Percentiles rank a stretch among this genome's conserved stretches.
These are phyloP conservation scores for Anhinga rufa DNA, from an alignment of 2,113 vertebrate genomes.

Conservation along the genomic window DNA sequence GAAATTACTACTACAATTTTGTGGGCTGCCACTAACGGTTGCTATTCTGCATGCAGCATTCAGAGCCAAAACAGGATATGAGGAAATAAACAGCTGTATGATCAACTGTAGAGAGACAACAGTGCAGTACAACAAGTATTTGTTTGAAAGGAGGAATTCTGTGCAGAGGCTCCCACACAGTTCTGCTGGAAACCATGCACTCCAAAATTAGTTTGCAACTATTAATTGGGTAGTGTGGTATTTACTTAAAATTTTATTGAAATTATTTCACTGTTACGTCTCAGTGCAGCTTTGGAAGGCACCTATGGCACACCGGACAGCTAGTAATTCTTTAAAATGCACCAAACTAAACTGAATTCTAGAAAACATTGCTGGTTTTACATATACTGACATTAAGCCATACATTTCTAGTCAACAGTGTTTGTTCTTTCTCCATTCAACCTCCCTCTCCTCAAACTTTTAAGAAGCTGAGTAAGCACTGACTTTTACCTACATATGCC, in stretches of 20 bases:
- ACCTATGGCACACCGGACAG: background rate
- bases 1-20: background rate
- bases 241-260: background rate
- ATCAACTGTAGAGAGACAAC: background rate
- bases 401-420: background rate
- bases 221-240: background rate
- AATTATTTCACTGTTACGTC: background rate
- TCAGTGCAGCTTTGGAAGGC: background rate
- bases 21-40: background rate
- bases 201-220: background rate
- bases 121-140: background rate
- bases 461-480: background rate
- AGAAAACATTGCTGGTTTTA: background rate
- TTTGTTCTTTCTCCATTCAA: background rate
- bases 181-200: background rate
- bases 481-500: background rate
- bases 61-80: background rate
- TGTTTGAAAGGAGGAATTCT: background rate
- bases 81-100: background rate
- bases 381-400: background rate
- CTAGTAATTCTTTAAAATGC: background rate
- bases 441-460: background rate
- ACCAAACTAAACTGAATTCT: background rate
- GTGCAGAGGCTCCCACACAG: background rate
- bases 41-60: background rate